These are phyloP conservation scores for Notamacropus eugenii DNA, from an alignment of 2,797 vertebrate species.

Conservation along the genomic window DNA sequence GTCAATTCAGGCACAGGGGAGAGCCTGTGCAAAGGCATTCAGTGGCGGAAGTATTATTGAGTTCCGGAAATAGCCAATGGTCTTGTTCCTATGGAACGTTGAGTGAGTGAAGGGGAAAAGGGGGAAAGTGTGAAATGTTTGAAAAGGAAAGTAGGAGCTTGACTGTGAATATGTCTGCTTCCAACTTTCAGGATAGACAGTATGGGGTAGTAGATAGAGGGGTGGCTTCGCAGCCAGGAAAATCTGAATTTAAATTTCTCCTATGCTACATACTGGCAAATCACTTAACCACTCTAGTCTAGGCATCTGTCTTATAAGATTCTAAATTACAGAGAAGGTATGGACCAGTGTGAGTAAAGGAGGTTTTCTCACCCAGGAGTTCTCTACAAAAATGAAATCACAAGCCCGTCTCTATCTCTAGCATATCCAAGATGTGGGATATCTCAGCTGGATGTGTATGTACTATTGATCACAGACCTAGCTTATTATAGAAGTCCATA, in stretches of 20 bases:
- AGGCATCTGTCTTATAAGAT: background rate
- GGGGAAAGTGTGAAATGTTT: background rate
- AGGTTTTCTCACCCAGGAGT: background rate
- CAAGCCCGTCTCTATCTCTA: background rate
- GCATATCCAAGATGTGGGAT: background rate
- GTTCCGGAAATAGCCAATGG: background rate
- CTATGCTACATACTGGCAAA: background rate
- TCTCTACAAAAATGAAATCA: background rate
- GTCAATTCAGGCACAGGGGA: background rate
- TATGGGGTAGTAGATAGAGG: background rate
- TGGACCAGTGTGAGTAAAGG: background rate
- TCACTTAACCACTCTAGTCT: background rate
- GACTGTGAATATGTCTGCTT: background rate
- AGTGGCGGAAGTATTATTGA: background rate
- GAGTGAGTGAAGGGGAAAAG: background rate
- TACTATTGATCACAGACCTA: background rate
- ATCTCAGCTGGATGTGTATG: rapidly evolving
- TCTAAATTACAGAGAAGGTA: background rate
- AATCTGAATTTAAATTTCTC: background rate
- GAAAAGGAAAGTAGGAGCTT: background rate
- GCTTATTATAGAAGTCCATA: background rate
- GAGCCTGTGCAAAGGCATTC: background rate
- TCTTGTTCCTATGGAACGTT: background rate
- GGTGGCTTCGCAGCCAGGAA: background rate
- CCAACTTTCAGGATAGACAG: background rate